phyloP scores from a whole-genome alignment of 2,113 vertebrate species.

The Pandion haliaetus region DNA sequence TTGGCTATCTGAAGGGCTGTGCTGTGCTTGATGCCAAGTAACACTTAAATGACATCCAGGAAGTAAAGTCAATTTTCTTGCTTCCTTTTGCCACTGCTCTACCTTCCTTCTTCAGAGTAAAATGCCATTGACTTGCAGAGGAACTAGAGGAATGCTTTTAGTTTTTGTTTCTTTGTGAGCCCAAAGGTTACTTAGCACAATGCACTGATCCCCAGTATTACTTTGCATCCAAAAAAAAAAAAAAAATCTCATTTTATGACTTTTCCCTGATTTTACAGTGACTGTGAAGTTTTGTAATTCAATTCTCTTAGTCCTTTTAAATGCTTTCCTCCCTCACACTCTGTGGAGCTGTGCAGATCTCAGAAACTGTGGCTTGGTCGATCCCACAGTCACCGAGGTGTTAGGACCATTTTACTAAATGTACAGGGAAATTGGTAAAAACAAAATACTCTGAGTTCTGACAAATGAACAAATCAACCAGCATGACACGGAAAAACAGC shows the following conservation, averaged over 20 bases:
- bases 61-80: background rate
- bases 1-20: background rate
- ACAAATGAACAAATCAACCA: background rate
- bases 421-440: background rate
- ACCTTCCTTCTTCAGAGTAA: background rate
- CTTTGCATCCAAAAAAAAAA: background rate
- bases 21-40: background rate
- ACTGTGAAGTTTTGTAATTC: background rate
- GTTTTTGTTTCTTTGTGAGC: background rate
- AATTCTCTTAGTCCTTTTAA: background rate
- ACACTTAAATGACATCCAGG: background rate
- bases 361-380: rapidly evolving
- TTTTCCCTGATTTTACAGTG: background rate
- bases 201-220: rapidly evolving
- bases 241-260: background rate
- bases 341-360: background rate
- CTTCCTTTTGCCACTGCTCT: background rate
- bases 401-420: background rate
- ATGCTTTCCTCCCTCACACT: rapidly evolving
- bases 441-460: background rate
- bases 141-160: background rate
- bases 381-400: background rate
- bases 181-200: background rate
- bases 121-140: background rate
- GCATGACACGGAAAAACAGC: background rate